Evolutionary conservation across 1,140 invertebrate species (phyloP), one percentile per base, ranked within the genome.

Genomic region (Daktulosphaira vitifoliae): DNA sequence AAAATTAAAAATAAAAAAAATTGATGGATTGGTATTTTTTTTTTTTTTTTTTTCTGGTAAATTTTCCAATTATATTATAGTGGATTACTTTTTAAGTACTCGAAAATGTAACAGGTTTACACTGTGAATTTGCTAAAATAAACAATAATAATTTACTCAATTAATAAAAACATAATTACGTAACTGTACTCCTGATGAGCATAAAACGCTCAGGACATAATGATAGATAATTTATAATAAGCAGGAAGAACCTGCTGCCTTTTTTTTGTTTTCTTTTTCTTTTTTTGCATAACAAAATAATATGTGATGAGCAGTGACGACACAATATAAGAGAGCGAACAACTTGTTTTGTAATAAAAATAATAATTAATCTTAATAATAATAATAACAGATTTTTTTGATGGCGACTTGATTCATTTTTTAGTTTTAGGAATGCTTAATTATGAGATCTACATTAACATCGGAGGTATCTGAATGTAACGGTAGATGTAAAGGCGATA

Each of bases 401-500:
- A 51, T 65, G 46, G 46, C 49, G 29, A 65, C 23, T 39, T 18
- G 62, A 23, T 65, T 52, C 22, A 22, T 23, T 62, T 9, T 48
- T 11, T 9, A 33, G 16, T 68, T 42, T 68, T 71, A 69, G 71
- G 65, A 90, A 84, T 73, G 87, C 87, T 62, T 62, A 48, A 62
- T 59, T 46, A 62, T 62, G 56, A 62, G 56, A 62, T 62, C 56
- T 62, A 62, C 56, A 62, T 62, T 62, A 62, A 62, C 74, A 89
- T 87, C 46, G 88, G 87, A 71, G 88, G 87, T 71, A 90, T 85
- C 77, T 92, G 90, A 68, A 92, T 85, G 78, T 97, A 98, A 74
- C 92, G 88, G 78, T 97, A 98, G 73, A 98, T 94, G 79, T 98
- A 98, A n/a, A 98, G 84, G 29, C 93, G 84, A 77, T 98, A 99